Base-by-base conservation (phyloP, 2,888 invertebrate genomes). In the Polylopha cassiicola region DNA sequence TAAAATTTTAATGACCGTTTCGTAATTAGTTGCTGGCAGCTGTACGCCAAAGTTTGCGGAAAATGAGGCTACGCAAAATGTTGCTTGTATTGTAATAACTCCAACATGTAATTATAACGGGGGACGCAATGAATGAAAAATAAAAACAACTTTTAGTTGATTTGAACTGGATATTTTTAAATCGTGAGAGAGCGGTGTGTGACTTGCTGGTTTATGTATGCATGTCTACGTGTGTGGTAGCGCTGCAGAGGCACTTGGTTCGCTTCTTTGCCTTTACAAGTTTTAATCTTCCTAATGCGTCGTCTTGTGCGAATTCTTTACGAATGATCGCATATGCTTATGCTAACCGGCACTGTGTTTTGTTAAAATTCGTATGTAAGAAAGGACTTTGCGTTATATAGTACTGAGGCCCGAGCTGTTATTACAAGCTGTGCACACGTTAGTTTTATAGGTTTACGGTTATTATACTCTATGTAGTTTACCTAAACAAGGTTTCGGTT, bases 261-360 rank as follows among this genome's bases (percentile, higher is more conserved):
- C 64, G 66, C 61, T 73, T 70, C 72, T 73, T 71, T 71, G 73
- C 78, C 72, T 78, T 77, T 73, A 67, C 70, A 71, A 73, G 64
- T 81, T 82, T 81, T 78, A 84, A 84, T 84, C 81, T 80, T 65
- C 69, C 81, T 82, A 84, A 84, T 84, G 84, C 70, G 63, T 72
- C 70, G 68, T 65, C 65, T 73, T 65, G 61, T 66, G 55, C 61
- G 58, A 54, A 61, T 65, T 66, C 70, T 74, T 71, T 57, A 68
- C 65, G 68, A 79, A 75, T 66, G 64, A 59, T 68, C 55, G 62
- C 58, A 48, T 27, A 32, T 59, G 61, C 56, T 71, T 65, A 60
- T 61, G 55, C 59, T 57, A 30, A 27, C 63, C 53, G 58, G 53
- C 51, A 57, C 60, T 59, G 53, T 51, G 50, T 56, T 59, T 58